phyloP scores from a whole-genome alignment of 2,888 invertebrate genomes.

The Anthophora plumipes region DNA sequence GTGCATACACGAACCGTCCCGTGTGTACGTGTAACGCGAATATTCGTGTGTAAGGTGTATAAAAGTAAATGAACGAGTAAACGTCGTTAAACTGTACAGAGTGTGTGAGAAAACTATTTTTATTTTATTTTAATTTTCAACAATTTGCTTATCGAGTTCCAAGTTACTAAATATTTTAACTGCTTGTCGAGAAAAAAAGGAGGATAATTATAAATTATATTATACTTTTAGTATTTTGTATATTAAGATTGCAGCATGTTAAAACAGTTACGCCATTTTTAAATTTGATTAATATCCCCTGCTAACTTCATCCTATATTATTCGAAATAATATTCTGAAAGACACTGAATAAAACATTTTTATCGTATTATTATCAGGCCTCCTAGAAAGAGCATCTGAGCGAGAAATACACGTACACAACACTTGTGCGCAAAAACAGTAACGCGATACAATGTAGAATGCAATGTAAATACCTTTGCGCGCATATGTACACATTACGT shows the following conservation, averaged over 20 bases:
- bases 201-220: not conserved
- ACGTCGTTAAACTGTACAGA: slow-evolving; percentile 9
- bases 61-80: slow-evolving; percentile 19
- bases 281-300: no score
- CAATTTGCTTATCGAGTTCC: not conserved
- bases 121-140: not conserved
- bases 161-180: not conserved
- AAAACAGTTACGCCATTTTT: no score
- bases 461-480: slow-evolving; percentile 21
- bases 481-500: slow-evolving; percentile 26
- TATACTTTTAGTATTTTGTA: no score
- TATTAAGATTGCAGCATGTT: no score
- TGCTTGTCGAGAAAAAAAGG: not conserved
- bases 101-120: not conserved
- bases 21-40: slow-evolving; percentile 10
- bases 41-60: not conserved
- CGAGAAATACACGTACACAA: not conserved
- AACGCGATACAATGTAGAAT: slow-evolving; percentile 35
- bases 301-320: not conserved
- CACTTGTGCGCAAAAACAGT: slow-evolving; percentile 9
- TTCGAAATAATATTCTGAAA: not conserved
- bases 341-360: not conserved
- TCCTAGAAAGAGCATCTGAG: not conserved
- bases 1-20: slow-evolving; percentile 5
- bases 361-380: not conserved